These are phyloP conservation scores for Psilopogon haemacephalus DNA, from an alignment of 2,113 vertebrate genomes.

Conservation along the genomic window DNA sequence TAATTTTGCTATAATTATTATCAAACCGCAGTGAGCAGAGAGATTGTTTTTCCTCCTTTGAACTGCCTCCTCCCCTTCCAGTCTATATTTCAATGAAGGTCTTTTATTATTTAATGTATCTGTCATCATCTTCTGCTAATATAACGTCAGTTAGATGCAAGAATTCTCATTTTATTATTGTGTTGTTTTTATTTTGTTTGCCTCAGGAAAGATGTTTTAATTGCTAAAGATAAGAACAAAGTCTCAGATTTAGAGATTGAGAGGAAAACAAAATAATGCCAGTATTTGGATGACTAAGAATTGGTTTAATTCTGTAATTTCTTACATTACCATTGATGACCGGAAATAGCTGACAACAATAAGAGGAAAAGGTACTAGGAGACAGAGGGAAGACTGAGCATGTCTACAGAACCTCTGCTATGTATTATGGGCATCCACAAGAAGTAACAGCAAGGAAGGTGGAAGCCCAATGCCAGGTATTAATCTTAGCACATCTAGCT, in stretches of 20 bases:
- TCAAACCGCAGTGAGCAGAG: neutral
- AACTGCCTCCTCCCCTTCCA: neutral
- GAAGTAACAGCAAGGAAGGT: neutral
- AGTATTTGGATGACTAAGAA: neutral
- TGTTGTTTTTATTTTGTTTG: conserved; percentile 8
- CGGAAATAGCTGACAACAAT: neutral
- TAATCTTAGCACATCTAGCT: neutral
- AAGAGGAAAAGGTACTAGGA: neutral
- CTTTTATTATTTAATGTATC: conserved; percentile 27
- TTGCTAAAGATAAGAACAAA: neutral
- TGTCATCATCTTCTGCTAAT: conserved; percentile 29
- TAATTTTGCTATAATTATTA: conserved; percentile 42
- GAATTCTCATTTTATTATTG: conserved; percentile 5
- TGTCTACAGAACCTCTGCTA: neutral
- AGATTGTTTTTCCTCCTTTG: neutral
- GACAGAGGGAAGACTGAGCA: neutral
- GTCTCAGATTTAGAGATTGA: neutral
- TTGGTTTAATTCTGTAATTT: neutral
- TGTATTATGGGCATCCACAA: neutral
- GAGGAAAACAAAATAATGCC: neutral
- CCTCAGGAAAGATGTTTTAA: neutral
- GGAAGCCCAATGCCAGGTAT: neutral
- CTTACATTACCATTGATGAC: neutral
- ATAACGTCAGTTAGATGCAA: conserved; percentile 1
- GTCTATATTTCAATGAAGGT: neutral